phyloP scores from a whole-genome alignment of 2,888 invertebrate genomes.

The Tuta absoluta region DNA sequence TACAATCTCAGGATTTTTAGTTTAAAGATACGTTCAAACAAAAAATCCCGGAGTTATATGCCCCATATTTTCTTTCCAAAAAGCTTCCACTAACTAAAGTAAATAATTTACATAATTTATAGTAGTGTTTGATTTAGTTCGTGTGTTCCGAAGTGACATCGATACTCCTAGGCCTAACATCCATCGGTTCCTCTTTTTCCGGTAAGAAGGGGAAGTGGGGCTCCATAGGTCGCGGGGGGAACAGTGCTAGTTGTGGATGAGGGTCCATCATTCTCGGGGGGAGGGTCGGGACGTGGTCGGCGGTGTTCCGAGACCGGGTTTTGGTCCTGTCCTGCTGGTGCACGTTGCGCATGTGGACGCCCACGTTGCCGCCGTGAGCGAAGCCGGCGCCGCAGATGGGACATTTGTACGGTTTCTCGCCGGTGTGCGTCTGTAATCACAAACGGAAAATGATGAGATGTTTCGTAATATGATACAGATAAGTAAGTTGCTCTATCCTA shows the following conservation, averaged over 20 bases:
- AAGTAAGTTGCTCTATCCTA: too few species aligned
- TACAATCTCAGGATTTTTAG: too few species aligned
- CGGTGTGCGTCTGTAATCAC: conserved; percentile 25
- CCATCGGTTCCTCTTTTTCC: conserved; percentile 5
- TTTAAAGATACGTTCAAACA: too few species aligned
- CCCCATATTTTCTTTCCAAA: background rate
- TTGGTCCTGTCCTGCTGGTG: conserved; percentile 20
- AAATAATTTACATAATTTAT: background rate
- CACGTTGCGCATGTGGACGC: conserved; percentile 23
- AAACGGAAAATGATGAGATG: background rate
- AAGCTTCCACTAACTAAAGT: background rate
- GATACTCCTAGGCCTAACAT: conserved; percentile 2
- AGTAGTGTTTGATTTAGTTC: background rate
- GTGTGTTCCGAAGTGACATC: conserved; percentile 8
- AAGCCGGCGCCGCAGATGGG: conserved; percentile 25
- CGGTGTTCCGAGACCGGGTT: background rate
- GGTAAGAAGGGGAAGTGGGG: conserved; percentile 9
- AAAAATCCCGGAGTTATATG: too few species aligned
- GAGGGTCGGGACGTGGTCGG: background rate
- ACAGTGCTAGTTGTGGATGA: background rate
- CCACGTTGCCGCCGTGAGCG: conserved; percentile 26
- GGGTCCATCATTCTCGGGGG: conserved; percentile 6
- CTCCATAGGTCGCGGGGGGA: background rate
- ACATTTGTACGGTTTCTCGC: conserved; percentile 29
- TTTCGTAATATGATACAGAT: too few species aligned